Evolutionary conservation across 2,888 invertebrate species (phyloP), one percentile per base, ranked within the genome.

Genomic region (Caenorhabditis uteleia): DNA sequence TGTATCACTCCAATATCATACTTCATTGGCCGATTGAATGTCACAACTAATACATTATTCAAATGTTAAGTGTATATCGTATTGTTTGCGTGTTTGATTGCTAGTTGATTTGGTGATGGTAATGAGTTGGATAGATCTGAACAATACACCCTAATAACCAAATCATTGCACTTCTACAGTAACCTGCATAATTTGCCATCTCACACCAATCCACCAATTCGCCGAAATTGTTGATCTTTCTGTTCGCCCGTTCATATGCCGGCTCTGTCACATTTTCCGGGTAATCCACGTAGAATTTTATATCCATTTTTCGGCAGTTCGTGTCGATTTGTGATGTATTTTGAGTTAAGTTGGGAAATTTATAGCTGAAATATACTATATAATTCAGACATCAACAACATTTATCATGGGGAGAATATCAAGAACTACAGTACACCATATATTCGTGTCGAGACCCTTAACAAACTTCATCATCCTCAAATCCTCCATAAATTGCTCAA

Each of bases 1-100:
- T 60, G 60, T 10, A 61, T 31, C 2, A 57, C 8, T 27, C 60
- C 60, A 7, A 53, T 48, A 14, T 26, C 47, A 8, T 29, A 45
- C 16, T 38, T 51, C 60, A 56, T 57, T 1, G 53, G 45, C n/a
- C 21, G 57, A 18, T 67, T 61, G 36, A 53, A 57, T 16, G 48
- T 47, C 3, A 61, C 42, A 12, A 67, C 21, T 5, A 67, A 43
- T 4, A 60, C 42, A 42, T 42, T 58, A 8, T 55, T 34, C n/a
- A 5, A 1, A 2, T 59, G 12, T 16, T 45, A 40, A 12, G 25
- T 27, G 4, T 55, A 12, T 0, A 51, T 47, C 8, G 43, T 33
- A 10, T 27, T 16, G 1, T 51, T 18, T 7, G 57, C 40, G 16
- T 55, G 55, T 8, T 45, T 12, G 18, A 39, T 29, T 7, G 50